These are phyloP conservation scores for Macaca mulatta DNA, from an alignment of 2,113 vertebrate species.

Conservation along the genomic window DNA sequence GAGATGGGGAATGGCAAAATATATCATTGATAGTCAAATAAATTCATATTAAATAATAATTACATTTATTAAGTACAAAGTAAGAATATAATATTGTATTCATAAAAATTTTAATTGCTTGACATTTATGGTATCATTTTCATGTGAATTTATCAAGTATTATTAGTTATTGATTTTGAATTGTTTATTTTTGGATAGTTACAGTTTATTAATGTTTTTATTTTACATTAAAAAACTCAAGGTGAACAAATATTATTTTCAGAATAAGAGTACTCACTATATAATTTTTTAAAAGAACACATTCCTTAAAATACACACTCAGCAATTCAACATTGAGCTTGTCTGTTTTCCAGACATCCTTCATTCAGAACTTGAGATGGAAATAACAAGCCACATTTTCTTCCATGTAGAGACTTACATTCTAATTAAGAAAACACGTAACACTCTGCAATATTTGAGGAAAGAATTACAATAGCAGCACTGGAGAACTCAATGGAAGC, in stretches of 20 bases:
- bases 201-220: neutral
- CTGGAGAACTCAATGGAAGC: no score
- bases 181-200: neutral
- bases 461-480: fast-evolving
- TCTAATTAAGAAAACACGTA: neutral
- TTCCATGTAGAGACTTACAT: neutral
- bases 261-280: neutral
- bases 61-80: neutral
- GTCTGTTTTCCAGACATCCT: neutral
- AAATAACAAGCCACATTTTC: neutral
- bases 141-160: neutral
- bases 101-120: neutral
- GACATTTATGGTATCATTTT: neutral
- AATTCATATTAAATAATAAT: neutral
- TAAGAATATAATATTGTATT: neutral
- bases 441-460: neutral
- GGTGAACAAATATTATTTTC: neutral
- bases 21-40: neutral
- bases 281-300: neutral
- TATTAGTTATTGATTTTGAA: neutral
- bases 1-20: neutral
- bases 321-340: no score
- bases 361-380: neutral
- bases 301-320: neutral
- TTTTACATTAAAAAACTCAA: neutral